phyloP scores from a whole-genome alignment of 30 jellyfish, hydroid and myxozoan genomes.

The Sanderia malayensis region DNA sequence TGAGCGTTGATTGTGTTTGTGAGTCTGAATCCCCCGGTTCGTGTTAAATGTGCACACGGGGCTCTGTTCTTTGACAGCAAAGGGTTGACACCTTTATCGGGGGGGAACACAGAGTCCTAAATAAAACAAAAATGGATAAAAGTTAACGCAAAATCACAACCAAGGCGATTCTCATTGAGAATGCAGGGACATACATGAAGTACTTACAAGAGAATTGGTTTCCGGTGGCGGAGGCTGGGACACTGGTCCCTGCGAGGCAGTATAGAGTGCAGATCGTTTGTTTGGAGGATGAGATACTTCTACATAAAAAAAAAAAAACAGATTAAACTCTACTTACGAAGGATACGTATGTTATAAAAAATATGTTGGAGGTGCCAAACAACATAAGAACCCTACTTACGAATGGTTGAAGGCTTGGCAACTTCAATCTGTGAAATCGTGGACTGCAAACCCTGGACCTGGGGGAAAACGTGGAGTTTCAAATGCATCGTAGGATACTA shows the following conservation, averaged over 20 bases:
- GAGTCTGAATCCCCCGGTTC: slow-evolving; percentile 88
- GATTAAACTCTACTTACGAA: no score
- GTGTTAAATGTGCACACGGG: slow-evolving; percentile 80
- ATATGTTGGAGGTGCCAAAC: no score
- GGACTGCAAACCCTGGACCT: slow-evolving; percentile 82
- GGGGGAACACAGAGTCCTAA: slow-evolving; percentile 90
- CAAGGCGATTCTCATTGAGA: no score
- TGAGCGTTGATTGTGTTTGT: slow-evolving; percentile 75
- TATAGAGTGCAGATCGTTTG: slow-evolving; percentile 8
- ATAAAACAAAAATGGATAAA: no score
- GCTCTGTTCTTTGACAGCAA: slow-evolving; percentile 55
- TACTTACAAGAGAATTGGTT: slow-evolving; percentile 27
- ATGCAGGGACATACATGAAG: not conserved
- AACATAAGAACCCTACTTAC: no score
- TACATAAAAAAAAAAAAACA: not conserved
- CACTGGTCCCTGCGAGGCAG: not conserved
- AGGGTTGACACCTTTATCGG: slow-evolving; percentile 84
- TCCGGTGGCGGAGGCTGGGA: slow-evolving; percentile 40
- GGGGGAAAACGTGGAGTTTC: no score
- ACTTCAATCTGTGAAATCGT: slow-evolving; percentile 52
- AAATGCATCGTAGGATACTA: no score
- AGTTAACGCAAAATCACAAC: no score
- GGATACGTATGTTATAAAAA: no score
- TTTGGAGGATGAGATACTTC: slow-evolving; percentile 43
- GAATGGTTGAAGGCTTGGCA: slow-evolving; percentile 3